These are phyloP conservation scores for Drosophila azteca DNA, from an alignment of 1,140 invertebrate species.

Conservation along the genomic window DNA sequence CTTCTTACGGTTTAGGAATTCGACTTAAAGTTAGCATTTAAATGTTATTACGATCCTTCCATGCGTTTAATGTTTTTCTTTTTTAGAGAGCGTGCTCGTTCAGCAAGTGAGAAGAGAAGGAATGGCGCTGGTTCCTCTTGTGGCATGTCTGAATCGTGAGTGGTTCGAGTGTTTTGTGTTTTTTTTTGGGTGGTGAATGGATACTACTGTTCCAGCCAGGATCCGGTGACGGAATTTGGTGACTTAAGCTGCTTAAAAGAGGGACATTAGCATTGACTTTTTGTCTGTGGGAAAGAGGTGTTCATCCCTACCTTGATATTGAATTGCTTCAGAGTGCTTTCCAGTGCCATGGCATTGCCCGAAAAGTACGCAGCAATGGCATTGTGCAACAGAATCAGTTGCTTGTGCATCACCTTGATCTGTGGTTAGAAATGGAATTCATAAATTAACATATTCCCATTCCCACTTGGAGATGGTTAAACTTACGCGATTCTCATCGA, in stretches of 20 bases:
- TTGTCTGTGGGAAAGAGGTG: not conserved
- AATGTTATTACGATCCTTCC: slow-evolving; percentile 50
- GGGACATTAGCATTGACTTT: too few species aligned
- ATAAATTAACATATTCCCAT: not conserved
- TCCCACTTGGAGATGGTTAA: not conserved
- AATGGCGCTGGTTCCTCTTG: not conserved
- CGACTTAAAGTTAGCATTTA: slow-evolving; percentile 55
- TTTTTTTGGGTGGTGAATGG: not conserved
- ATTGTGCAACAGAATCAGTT: slow-evolving; percentile 97
- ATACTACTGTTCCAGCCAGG: slow-evolving; percentile 82
- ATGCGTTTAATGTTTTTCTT: slow-evolving; percentile 25
- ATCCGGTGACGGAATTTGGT: slow-evolving; percentile 76
- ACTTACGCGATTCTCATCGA: slow-evolving; percentile 97
- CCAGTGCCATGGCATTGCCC: slow-evolving; percentile 95
- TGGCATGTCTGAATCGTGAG: slow-evolving; percentile 41
- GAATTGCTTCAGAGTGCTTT: slow-evolving; percentile 98
- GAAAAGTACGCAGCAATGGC: slow-evolving; percentile 98
- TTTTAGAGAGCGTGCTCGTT: slow-evolving; percentile 73
- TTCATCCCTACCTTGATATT: slow-evolving; percentile 89
- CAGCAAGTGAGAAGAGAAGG: slow-evolving; percentile 42
- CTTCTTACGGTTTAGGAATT: slow-evolving; percentile 58
- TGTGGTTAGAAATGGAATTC: slow-evolving; percentile 84
- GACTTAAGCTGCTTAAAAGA: slow-evolving; percentile 67
- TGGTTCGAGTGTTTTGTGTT: slow-evolving; percentile 17
- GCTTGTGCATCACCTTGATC: slow-evolving; percentile 99